Evolutionary conservation across 2,797 vertebrate genomes (phyloP), one percentile per base, ranked within the genome.

Genomic region (Neopelma chrysocephalum): DNA sequence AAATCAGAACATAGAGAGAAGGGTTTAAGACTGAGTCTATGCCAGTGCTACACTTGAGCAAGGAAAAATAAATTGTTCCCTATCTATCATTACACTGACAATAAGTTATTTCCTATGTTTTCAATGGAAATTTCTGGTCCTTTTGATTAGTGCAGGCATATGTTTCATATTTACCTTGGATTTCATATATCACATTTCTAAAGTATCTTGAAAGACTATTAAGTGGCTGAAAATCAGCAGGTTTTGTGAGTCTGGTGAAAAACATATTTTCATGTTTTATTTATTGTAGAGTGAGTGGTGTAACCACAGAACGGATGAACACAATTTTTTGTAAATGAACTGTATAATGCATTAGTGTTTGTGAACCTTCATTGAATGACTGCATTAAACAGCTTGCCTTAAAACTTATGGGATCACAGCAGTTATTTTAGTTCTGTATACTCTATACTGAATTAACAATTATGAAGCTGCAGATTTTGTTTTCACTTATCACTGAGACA

Each of bases 401-500:
- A 94, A 85, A 96, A 90, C 3, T 73, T 90, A 80, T 0, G 11
- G 48, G 45, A 53, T 80, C 87, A 79, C 56, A 68, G 53, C 57
- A 84, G 34, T 71, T 48, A 75, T 77, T 92, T 94, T 77, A 80
- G 65, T 95, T 94, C 42, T 48, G 3, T 84, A 13, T 62, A 42
- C 29, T 93, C 61, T 66, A 26, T 72, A 40, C 31, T 83, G 85
- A 88, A 34, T 69, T 86, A 89, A 78, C 45, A 89, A 82, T 94
- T 87, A 82, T 36, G 53, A 65, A 82, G 64, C 56, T 87, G 50
- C 53, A 92, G 81, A 79, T 90, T 85, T 42, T 91, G 48, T 88
- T 96, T 94, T 84, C 77, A 40, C 53, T 89, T 93, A 43, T 84
- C 50, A 57, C 38, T 34, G 64, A 95, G 69, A 66, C 43, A 54